Evolutionary conservation across 2,797 vertebrate species (phyloP).

Genomic region (Dendrocincla tyrannina): DNA sequence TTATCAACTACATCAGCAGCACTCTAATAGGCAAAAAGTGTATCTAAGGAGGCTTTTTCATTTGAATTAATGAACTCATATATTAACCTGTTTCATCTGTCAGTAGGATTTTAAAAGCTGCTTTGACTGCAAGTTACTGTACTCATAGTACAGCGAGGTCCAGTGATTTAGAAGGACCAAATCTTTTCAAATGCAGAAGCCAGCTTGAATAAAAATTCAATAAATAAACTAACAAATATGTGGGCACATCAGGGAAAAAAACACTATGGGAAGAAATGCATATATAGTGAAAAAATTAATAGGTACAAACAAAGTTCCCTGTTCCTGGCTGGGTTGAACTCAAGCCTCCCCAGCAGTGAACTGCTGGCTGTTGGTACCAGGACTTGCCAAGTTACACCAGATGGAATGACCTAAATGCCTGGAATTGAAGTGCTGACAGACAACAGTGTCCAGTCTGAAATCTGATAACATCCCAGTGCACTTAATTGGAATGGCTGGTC

Average conservation of each 20-base stretch:
- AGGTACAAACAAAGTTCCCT: background rate
- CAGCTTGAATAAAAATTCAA: background rate
- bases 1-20: background rate
- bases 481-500: background rate
- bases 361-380: background rate
- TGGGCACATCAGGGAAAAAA: background rate
- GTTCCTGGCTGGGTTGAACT: background rate
- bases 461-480: background rate
- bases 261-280: background rate
- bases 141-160: background rate
- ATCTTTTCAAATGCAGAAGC: background rate
- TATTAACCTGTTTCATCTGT: background rate
- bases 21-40: background rate
- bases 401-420: accelerated
- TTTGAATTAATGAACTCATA: background rate
- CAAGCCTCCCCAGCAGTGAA: background rate
- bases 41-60: background rate
- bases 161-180: background rate
- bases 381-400: background rate
- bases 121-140: background rate
- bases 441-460: background rate
- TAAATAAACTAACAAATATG: background rate
- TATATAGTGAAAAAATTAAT: background rate
- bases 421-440: background rate
- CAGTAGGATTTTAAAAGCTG: background rate